A percentile compares a stretch with the other conserved stretches of the same genome.
These are phyloP conservation scores for Aspidiotus destructor DNA, from an alignment of 2,888 invertebrate species.

Conservation along the genomic window DNA sequence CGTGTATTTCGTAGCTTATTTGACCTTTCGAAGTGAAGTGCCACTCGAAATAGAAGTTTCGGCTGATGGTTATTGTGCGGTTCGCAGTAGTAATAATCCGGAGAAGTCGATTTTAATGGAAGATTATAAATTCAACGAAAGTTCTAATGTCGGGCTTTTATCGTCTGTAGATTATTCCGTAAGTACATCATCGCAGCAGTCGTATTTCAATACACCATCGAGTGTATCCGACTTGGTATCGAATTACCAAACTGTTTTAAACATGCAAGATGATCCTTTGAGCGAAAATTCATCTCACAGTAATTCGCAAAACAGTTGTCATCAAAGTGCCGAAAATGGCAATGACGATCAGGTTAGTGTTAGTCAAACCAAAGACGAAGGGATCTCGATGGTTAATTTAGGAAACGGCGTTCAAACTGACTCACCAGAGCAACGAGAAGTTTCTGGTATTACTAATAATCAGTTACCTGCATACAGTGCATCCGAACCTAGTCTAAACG, in stretches of 20 bases:
- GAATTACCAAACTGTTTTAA: conserved; percentile 38
- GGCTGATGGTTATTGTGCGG: conserved; percentile 30
- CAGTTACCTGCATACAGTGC: conserved; percentile 40
- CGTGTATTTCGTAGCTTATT: conserved; percentile 29
- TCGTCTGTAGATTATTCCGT: conserved; percentile 39
- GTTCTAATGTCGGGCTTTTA: conserved; percentile 40
- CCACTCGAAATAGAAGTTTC: conserved; percentile 29
- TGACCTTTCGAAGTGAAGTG: conserved; percentile 30
- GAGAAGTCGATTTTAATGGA: conserved; percentile 38
- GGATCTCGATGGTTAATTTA: conserved; percentile 38
- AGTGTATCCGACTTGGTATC: conserved; percentile 39
- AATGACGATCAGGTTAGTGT: conserved; percentile 20
- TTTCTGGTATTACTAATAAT: conserved; percentile 38
- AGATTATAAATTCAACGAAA: conserved; percentile 40
- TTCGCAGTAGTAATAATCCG: conserved; percentile 28
- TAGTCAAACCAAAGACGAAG: conserved; percentile 39
- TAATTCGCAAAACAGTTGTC: conserved; percentile 24
- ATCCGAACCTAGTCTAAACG: conserved; percentile 40
- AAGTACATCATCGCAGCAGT: conserved; percentile 38
- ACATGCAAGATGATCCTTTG: conserved; percentile 40
- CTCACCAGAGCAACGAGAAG: conserved; percentile 38
- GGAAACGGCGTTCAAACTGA: conserved; percentile 37
- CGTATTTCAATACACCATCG: conserved; percentile 39
- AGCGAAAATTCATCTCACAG: conserved; percentile 38
- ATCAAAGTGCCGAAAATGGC: conserved; percentile 20